Conservation (phyloP, 2,797 vertebrate genomes). For the Pelodytes ibericus region DNA sequence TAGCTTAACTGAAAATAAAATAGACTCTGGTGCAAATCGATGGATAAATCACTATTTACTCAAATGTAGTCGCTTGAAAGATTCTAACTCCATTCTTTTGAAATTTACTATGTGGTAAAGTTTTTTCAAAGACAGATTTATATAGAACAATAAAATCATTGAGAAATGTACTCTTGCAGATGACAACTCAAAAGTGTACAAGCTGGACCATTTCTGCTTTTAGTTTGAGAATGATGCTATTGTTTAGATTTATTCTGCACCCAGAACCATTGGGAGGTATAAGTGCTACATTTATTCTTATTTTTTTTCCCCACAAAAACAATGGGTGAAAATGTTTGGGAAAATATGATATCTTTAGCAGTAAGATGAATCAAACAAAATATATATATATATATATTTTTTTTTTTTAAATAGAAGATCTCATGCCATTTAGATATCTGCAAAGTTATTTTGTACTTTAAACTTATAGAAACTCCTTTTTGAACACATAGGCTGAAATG, state of each 20-base stretch:
- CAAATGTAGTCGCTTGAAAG: slow-evolving; percentile 46
- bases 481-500: too few relatives aligned
- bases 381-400: not conserved
- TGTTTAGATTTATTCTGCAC: slow-evolving; percentile 50
- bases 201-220: slow-evolving; percentile 41
- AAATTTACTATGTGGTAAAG: slow-evolving; percentile 41
- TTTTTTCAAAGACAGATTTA: slow-evolving; percentile 50
- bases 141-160: slow-evolving; percentile 35
- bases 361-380: slow-evolving; percentile 33
- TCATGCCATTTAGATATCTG: slow-evolving; percentile 25
- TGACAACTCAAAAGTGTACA: slow-evolving; percentile 41
- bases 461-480: not conserved
- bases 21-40: slow-evolving; percentile 49
- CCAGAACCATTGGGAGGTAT: slow-evolving; percentile 4
- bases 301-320: slow-evolving; percentile 34
- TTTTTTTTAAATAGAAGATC: slow-evolving; percentile 8
- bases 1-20: slow-evolving; percentile 55
- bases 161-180: slow-evolving; percentile 44
- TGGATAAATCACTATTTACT: slow-evolving; percentile 53
- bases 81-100: slow-evolving; percentile 39
- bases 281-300: slow-evolving; percentile 50
- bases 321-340: slow-evolving; percentile 40
- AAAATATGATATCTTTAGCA: slow-evolving; percentile 31
- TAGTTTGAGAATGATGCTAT: slow-evolving; percentile 18
- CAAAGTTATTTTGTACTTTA: not conserved